Evolutionary conservation across 1,140 invertebrate genomes (phyloP).

Genomic region (Papilio machaon): DNA sequence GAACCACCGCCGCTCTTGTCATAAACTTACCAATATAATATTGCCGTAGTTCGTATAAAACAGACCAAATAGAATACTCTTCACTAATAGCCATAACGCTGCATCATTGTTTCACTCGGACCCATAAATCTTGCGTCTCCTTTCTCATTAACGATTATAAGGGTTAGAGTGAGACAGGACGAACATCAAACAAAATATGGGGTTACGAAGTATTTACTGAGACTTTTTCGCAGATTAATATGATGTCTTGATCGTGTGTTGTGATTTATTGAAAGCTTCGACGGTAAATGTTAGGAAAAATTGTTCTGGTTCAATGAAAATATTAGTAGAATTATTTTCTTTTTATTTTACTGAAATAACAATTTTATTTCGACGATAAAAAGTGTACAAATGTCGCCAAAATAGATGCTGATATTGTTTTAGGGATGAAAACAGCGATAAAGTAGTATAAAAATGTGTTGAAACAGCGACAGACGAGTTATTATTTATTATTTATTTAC

Average conservation of each 20-base stretch:
- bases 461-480: no score
- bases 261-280: background rate
- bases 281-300: background rate
- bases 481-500: no score
- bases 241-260: background rate
- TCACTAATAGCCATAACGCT: background rate
- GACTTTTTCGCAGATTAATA: conserved; percentile 8
- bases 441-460: no score
- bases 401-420: no score
- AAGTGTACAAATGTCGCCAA: background rate
- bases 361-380: background rate
- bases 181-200: background rate
- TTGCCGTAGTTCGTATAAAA: background rate
- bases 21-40: no score
- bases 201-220: background rate
- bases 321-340: background rate
- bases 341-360: background rate
- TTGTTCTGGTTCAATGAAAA: background rate
- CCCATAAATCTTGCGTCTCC: background rate
- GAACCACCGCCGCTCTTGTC: no score
- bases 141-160: background rate
- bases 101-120: background rate
- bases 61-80: background rate
- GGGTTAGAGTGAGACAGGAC: background rate
- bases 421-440: no score